These are phyloP conservation scores for Resseliella maxima DNA, from an alignment of 2,888 invertebrate genomes.

Conservation along the genomic window DNA sequence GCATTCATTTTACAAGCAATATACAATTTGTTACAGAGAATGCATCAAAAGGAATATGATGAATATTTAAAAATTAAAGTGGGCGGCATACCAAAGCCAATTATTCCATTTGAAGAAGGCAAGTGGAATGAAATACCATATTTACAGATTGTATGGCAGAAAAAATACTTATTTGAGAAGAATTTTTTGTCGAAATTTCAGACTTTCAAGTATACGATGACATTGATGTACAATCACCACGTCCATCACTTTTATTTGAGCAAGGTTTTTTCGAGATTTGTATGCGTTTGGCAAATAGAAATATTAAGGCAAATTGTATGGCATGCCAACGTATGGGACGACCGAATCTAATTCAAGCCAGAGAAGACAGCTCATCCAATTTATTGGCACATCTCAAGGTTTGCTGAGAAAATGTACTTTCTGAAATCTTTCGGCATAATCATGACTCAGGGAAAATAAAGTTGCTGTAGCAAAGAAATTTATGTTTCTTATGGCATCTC, in stretches of 20 bases:
- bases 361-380: not conserved
- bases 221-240: not conserved
- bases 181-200: too few relatives aligned
- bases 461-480: too few relatives aligned
- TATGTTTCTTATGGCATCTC: too few relatives aligned
- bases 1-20: not conserved
- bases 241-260: not conserved
- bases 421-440: not conserved
- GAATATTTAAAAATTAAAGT: not conserved
- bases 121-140: not conserved
- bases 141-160: too few relatives aligned
- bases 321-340: not conserved
- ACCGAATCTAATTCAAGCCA: not conserved
- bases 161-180: too few relatives aligned
- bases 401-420: not conserved
- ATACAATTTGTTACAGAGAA: not conserved
- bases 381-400: not conserved
- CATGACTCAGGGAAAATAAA: too few relatives aligned
- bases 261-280: not conserved
- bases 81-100: not conserved
- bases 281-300: not conserved
- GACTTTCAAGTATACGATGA: not conserved
- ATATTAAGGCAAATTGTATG: not conserved
- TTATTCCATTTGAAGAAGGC: not conserved
- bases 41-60: not conserved